These are phyloP conservation scores for Callosobruchus maculatus DNA, from an alignment of 2,888 invertebrate species.

Conservation along the genomic window DNA sequence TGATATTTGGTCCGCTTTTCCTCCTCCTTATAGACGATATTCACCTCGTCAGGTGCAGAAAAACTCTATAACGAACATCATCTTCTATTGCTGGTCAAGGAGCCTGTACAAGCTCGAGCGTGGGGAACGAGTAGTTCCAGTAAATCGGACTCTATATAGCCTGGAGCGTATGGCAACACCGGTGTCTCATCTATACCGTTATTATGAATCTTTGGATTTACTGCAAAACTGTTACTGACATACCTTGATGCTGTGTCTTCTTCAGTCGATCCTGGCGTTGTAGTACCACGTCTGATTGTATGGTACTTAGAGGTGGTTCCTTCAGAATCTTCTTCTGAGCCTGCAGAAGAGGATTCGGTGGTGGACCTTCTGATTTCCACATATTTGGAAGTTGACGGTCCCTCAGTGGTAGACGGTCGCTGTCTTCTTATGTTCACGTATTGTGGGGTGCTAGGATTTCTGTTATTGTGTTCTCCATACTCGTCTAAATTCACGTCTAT, in stretches of 20 bases:
- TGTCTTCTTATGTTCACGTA: constrained; percentile 71
- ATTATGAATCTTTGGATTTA: too few species aligned
- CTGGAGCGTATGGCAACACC: too few species aligned
- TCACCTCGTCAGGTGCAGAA: too few species aligned
- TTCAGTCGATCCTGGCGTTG: constrained; percentile 10
- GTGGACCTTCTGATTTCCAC: constrained; percentile 27
- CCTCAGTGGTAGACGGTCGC: constrained; percentile 52
- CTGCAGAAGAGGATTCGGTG: not conserved
- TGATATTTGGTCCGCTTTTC: too few species aligned
- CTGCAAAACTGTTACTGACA: not conserved
- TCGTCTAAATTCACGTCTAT: constrained; percentile 15
- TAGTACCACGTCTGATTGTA: constrained; percentile 27
- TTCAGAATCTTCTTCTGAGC: constrained; percentile 10
- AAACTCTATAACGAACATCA: too few species aligned
- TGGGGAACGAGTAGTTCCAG: too few species aligned
- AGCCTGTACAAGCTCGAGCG: too few species aligned
- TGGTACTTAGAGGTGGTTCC: constrained; percentile 22
- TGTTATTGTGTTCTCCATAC: constrained; percentile 7
- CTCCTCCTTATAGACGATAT: too few species aligned
- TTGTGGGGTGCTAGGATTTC: constrained; percentile 45
- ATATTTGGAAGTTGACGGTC: constrained; percentile 26
- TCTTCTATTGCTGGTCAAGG: too few species aligned
- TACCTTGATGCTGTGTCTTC: not conserved
- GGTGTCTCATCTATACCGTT: too few species aligned
- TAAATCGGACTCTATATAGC: too few species aligned